Evolutionary conservation across 2,113 vertebrate species (phyloP).

Genomic region (Nothoprocta perdicaria): DNA sequence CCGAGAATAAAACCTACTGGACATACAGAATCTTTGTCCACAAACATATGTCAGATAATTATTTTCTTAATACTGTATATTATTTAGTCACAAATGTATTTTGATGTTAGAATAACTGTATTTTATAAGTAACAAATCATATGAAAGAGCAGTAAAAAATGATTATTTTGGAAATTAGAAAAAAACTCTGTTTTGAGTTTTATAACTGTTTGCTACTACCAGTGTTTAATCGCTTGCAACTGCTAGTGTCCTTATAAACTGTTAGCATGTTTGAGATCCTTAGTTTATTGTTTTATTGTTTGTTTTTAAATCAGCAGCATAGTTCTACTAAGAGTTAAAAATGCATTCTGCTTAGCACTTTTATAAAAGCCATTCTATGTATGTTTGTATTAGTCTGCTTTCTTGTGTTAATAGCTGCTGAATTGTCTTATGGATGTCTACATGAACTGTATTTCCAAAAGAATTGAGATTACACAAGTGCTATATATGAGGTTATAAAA

Average conservation of each 20-base stretch:
- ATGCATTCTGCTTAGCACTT: background rate
- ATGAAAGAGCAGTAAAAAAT: background rate
- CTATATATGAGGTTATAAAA: background rate
- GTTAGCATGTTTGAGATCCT: background rate
- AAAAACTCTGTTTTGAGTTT: background rate
- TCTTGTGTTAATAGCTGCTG: slow-evolving; percentile 33
- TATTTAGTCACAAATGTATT: slow-evolving; percentile 31
- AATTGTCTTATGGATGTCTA: background rate
- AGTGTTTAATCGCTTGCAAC: slow-evolving; percentile 26
- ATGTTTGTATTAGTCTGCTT: slow-evolving; percentile 14
- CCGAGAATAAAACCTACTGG: slow-evolving; percentile 38
- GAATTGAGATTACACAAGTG: background rate
- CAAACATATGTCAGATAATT: slow-evolving; percentile 62
- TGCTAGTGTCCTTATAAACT: background rate
- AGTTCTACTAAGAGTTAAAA: slow-evolving; percentile 40
- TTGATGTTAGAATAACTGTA: slow-evolving; percentile 52
- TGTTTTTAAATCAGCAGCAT: background rate
- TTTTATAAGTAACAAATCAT: slow-evolving; percentile 36
- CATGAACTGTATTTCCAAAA: slow-evolving; percentile 8
- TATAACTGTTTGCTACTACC: background rate
- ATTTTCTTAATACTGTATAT: slow-evolving; percentile 71
- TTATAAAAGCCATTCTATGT: slow-evolving; percentile 10
- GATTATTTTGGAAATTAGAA: slow-evolving; percentile 41
- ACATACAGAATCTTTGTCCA: slow-evolving; percentile 33
- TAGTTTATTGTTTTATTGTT: background rate